Percentiles rank a stretch among this genome's conserved stretches.
Conservation (phyloP, 2,113 vertebrate genomes). For the Cacatua alba region DNA sequence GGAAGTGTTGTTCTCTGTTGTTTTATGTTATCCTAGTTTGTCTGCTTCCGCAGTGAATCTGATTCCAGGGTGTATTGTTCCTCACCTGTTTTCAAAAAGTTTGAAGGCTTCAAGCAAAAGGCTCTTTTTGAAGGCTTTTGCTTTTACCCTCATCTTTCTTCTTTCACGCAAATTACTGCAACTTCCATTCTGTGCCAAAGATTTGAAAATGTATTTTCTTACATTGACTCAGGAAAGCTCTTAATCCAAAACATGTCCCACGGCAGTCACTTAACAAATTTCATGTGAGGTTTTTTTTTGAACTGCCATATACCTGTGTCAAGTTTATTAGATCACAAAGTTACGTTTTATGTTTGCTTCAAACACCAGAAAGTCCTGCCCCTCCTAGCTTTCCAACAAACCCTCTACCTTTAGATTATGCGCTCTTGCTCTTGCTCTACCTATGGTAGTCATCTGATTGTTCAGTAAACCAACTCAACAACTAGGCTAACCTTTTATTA, state of each 20-base stretch:
- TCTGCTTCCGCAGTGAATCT: not conserved
- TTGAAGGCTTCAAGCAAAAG: not conserved
- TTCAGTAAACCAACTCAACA: not conserved
- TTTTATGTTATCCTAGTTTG: not conserved
- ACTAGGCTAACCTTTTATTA: not conserved
- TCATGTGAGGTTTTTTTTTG: not conserved
- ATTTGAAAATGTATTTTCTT: conserved; percentile 1
- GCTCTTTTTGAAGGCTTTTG: not conserved
- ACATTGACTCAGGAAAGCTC: not conserved
- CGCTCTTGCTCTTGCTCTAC: not conserved
- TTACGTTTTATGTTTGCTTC: not conserved
- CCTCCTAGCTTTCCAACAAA: not conserved
- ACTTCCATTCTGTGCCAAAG: not conserved
- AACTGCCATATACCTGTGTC: not conserved
- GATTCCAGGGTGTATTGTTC: not conserved
- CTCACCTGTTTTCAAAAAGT: not conserved
- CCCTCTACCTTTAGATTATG: not conserved
- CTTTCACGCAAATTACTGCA: not conserved
- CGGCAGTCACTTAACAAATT: not conserved
- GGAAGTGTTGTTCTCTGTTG: not conserved
- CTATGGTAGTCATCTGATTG: not conserved
- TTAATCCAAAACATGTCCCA: not conserved
- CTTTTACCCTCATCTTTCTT: not conserved
- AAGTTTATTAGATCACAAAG: not conserved
- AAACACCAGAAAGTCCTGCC: not conserved